Evolutionary conservation across 2,113 vertebrate species (phyloP).

Genomic region (Ciconia stormi): DNA sequence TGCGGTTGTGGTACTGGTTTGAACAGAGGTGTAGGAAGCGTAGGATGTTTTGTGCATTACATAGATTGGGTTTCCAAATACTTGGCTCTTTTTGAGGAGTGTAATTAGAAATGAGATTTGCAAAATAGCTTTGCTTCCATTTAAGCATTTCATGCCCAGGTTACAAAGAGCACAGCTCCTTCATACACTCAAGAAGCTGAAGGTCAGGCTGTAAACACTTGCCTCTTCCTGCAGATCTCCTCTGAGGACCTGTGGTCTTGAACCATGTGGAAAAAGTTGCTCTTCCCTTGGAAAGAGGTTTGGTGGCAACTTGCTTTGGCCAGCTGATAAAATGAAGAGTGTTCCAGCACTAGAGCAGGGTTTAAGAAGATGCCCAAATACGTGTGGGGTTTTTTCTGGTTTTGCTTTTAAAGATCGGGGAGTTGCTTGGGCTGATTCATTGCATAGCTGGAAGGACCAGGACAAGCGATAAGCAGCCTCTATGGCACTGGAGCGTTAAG

Average conservation of each 20-base stretch:
- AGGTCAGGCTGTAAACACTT: background rate
- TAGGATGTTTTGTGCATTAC: background rate
- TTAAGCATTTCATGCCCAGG: background rate
- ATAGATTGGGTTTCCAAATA: background rate
- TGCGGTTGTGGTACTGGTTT: background rate
- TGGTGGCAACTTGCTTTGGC: background rate
- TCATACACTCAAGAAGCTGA: background rate
- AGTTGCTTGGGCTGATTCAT: background rate
- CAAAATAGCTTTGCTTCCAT: background rate
- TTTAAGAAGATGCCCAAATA: background rate
- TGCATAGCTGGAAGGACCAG: background rate
- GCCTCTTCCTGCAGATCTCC: background rate
- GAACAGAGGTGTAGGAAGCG: background rate
- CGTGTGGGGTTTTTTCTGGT: rapidly evolving
- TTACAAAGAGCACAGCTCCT: background rate
- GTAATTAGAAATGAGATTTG: background rate
- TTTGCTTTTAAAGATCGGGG: background rate
- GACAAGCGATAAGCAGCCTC: background rate
- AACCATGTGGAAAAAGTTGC: background rate
- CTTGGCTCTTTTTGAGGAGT: background rate
- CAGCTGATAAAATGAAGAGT: background rate
- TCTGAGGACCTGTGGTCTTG: background rate
- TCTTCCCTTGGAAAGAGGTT: background rate
- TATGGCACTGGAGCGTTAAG: background rate
- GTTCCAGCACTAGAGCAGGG: background rate